A percentile compares a stretch with the other conserved stretches of the same genome.
phyloP scores from a whole-genome alignment of 2,797 vertebrate species.

The Microctenopoma stevenorrisi region DNA sequence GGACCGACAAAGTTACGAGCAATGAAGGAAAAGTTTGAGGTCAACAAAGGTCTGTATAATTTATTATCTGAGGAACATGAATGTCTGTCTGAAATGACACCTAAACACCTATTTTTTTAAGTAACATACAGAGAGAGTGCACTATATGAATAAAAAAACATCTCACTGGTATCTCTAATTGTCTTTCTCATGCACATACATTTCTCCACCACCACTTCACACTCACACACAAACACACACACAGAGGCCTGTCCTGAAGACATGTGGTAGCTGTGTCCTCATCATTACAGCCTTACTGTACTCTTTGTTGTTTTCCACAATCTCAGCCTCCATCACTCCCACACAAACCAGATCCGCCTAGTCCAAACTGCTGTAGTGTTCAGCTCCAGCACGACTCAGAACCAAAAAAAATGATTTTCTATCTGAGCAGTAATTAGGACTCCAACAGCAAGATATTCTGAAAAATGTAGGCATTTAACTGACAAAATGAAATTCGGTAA shows the following conservation, averaged over 20 bases:
- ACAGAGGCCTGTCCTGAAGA: slow-evolving; percentile 22
- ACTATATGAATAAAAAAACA: slow-evolving; percentile 7
- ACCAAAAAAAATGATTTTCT: slow-evolving; percentile 48
- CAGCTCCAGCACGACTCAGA: slow-evolving; percentile 44
- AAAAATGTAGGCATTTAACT: background rate
- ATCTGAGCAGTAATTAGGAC: background rate
- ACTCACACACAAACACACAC: slow-evolving; percentile 33
- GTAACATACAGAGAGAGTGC: background rate
- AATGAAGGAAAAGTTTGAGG: too few relatives aligned
- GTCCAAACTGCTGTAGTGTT: slow-evolving; percentile 31
- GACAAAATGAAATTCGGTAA: background rate
- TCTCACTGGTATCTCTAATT: slow-evolving; percentile 33
- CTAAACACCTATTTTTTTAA: background rate
- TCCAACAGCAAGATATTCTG: background rate
- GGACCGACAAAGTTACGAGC: background rate
- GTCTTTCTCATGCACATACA: slow-evolving; percentile 16
- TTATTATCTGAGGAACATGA: background rate
- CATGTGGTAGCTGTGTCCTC: slow-evolving; percentile 35
- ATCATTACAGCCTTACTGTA: slow-evolving; percentile 37
- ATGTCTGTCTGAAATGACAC: too few relatives aligned
- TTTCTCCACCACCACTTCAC: slow-evolving; percentile 44
- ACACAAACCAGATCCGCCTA: slow-evolving; percentile 41
- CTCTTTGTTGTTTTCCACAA: slow-evolving; percentile 38
- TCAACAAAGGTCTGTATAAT: too few relatives aligned
- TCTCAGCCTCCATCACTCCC: slow-evolving; percentile 43